phyloP scores from a whole-genome alignment of 2,888 invertebrate genomes.

The Tyria jacobaeae region DNA sequence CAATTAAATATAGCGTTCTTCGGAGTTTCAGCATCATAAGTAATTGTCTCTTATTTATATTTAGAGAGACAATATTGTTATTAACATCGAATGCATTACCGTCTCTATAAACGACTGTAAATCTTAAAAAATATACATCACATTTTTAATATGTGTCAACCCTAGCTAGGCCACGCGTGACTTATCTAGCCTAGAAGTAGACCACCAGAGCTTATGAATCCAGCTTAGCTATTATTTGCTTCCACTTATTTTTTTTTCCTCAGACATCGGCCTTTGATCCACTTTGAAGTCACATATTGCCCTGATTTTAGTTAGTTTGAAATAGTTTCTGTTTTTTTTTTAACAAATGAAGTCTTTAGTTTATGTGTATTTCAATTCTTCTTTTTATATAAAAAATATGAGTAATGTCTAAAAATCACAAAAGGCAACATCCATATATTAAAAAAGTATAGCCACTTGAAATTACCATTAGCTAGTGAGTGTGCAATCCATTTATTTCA shows the following conservation, averaged over 20 bases:
- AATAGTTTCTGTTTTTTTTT: background rate
- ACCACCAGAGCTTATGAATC: slow-evolving; percentile 43
- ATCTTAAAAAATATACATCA: background rate
- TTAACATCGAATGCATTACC: no score
- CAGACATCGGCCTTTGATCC: slow-evolving; percentile 15
- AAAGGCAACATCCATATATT: no score
- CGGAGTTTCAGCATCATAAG: no score
- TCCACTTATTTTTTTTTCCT: slow-evolving; percentile 23
- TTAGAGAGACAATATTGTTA: no score
- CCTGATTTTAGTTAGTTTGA: slow-evolving; percentile 1
- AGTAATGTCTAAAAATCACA: no score
- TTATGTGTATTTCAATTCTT: background rate
- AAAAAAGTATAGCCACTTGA: no score
- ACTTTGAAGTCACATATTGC: slow-evolving; percentile 13
- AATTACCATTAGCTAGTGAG: no score
- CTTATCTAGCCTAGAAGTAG: slow-evolving; percentile 45
- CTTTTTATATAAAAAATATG: background rate
- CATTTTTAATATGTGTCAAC: slow-evolving; percentile 15
- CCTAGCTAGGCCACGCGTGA: slow-evolving; percentile 37
- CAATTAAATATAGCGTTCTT: no score
- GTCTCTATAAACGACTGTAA: background rate
- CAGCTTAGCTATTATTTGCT: slow-evolving; percentile 29
- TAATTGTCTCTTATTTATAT: no score
- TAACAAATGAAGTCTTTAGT: background rate
- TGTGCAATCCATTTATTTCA: no score